Conservation (phyloP, 2,888 invertebrate genomes). For the Diachrysia chrysitis region DNA sequence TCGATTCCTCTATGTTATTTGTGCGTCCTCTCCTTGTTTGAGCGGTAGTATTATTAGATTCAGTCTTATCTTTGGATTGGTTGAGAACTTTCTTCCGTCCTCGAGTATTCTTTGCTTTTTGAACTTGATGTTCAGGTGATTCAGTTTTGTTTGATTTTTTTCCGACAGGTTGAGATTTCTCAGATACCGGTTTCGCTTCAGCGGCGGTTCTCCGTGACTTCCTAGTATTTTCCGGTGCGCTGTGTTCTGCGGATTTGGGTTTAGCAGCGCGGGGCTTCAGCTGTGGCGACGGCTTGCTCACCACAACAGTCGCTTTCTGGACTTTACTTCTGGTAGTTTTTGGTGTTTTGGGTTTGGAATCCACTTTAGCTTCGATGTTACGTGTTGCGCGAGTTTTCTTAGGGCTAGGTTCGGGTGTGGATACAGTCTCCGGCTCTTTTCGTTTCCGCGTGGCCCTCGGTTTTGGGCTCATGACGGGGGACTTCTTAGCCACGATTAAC, state of each 20-base stretch:
- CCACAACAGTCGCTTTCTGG: conserved; percentile 58
- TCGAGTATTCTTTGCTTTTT: conserved; percentile 46
- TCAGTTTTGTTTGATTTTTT: conserved; percentile 20
- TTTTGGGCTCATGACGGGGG: conserved; percentile 66
- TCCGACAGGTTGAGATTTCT: conserved; percentile 49
- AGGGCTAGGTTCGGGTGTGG: conserved; percentile 30
- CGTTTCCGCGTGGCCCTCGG: conserved; percentile 39
- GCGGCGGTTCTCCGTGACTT: conserved; percentile 50
- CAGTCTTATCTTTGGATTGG: conserved; percentile 13
- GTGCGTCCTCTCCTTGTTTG: conserved; percentile 50
- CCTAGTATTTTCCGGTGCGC: conserved; percentile 29
- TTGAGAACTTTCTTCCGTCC: conserved; percentile 38
- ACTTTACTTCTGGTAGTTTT: conserved; percentile 66
- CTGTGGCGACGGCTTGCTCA: conserved; percentile 69
- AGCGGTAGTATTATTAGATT: conserved; percentile 22
- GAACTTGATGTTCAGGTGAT: conserved; percentile 12
- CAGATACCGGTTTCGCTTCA: conserved; percentile 51
- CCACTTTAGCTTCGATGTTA: conserved; percentile 29
- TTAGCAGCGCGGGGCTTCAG: conserved; percentile 62
- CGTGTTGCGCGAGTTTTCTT: conserved; percentile 58
- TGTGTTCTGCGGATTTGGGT: conserved; percentile 21
- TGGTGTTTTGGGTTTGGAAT: conserved; percentile 61
- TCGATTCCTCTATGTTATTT: conserved; percentile 22
- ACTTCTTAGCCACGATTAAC: conserved; percentile 71
- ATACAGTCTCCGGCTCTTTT: conserved; percentile 33